These are phyloP conservation scores for Sitta europaea DNA, from an alignment of 2,113 vertebrate species.

Conservation along the genomic window DNA sequence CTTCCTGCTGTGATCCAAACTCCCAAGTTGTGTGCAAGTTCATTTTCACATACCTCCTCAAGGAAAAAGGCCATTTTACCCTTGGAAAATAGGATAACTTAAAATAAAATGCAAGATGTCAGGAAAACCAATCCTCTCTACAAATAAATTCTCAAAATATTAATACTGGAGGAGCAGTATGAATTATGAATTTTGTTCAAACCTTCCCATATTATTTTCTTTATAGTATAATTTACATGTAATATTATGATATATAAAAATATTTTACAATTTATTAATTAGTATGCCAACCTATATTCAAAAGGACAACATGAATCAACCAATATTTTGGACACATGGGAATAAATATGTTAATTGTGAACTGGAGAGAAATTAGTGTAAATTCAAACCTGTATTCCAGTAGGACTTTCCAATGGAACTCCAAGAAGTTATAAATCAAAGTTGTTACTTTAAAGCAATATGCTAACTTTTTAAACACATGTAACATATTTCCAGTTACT, in stretches of 20 bases:
- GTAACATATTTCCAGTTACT: background rate
- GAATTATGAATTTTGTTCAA: background rate
- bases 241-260: too few species aligned
- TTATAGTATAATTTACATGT: background rate
- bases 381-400: background rate
- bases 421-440: background rate
- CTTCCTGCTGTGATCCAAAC: background rate
- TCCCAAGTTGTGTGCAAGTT: background rate
- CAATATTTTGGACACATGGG: background rate
- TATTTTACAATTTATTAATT: background rate
- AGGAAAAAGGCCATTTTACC: background rate
- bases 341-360: background rate
- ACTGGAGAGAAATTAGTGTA: background rate
- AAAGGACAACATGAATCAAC: background rate
- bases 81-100: background rate
- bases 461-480: background rate
- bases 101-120: background rate
- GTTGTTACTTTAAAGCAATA: background rate
- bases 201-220: background rate
- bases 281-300: background rate
- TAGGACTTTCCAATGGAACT: background rate
- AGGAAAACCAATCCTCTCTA: background rate
- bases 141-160: background rate
- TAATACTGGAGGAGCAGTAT: background rate
- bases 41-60: background rate